Conservation (phyloP, 2,797 vertebrate genomes). For the Champsocephalus esox region DNA sequence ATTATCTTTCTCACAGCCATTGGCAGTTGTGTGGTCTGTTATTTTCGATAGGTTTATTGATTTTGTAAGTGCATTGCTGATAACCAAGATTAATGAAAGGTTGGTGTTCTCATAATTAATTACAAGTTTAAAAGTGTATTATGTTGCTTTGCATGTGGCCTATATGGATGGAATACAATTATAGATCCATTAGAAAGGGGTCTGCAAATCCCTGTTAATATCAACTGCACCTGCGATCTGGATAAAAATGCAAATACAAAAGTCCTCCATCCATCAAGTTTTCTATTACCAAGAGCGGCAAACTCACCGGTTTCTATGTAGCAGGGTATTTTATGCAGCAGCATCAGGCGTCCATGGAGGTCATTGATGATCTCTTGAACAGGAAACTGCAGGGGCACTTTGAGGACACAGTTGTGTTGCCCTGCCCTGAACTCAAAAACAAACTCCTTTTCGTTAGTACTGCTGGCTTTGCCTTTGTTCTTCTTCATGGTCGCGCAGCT, state of each 20-base stretch:
- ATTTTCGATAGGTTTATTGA: too few species aligned
- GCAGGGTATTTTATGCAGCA: slow-evolving; percentile 93
- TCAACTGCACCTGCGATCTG: background rate
- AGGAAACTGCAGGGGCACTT: slow-evolving; percentile 92
- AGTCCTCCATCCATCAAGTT: background rate
- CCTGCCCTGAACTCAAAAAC: slow-evolving; percentile 90
- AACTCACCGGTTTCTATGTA: slow-evolving; percentile 93
- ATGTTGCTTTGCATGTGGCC: too few species aligned
- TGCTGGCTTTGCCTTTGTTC: slow-evolving; percentile 82
- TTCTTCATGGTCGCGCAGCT: slow-evolving; percentile 86
- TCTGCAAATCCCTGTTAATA: background rate
- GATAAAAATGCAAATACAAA: background rate
- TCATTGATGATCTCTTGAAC: slow-evolving; percentile 90
- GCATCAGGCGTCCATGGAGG: slow-evolving; percentile 92
- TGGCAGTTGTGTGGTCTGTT: too few species aligned
- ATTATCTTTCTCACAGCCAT: too few species aligned
- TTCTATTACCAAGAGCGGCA: background rate
- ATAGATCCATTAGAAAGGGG: too few species aligned
- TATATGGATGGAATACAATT: too few species aligned
- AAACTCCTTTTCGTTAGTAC: slow-evolving; percentile 89
- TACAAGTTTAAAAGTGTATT: too few species aligned
- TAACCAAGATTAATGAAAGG: too few species aligned
- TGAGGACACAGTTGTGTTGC: slow-evolving; percentile 87
- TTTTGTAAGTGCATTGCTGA: too few species aligned
- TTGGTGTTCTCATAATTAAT: too few species aligned